Base-by-base conservation (phyloP, 1,140 invertebrate genomes). In the Micrasema minimum region DNA sequence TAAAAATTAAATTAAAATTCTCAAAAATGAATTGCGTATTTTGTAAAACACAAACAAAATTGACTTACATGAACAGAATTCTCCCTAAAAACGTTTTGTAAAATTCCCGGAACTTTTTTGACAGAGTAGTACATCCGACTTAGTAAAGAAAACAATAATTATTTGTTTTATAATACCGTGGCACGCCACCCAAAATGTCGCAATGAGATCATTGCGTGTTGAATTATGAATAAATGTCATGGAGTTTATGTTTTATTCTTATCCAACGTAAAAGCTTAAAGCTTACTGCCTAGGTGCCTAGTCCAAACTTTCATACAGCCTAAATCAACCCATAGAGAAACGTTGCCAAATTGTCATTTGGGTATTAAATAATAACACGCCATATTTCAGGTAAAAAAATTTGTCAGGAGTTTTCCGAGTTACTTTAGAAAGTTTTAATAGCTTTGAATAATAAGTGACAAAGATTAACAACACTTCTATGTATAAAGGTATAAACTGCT, bases 161-260 rank as follows among this genome's bases (percentile, higher is more conserved):
- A 37, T 38, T 66, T 66, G 12, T 48, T 16, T 66, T 35, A 37
- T 51, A 53, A 64, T 14, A 18, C 45, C 57, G 41, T 23, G 11
- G 38, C 72, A 74, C 72, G 72, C 72, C 46, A 74, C 46, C 38
- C 31, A 66, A 61, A 71, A 68, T 67, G 65, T 71, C 72, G 62
- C 69, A 71, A 68, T 74, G 64, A 66, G 66, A 74, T 71, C 68
- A 71, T 74, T 41, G 72, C 72, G 65, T 71, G 72, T 55, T 73
- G 61, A 69, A 69, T 73, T 70, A 69, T 48, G 37, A 66, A n/a
- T n/a, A 69, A 69, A 51, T 67, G 23, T n/a, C 18, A 55, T 67
- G 48, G 65, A 22, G 51, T 67, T 67, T 7, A 66, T 38, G 22
- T 66, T 51, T 38, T 20, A 20, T 48, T 4, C 26, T 48, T 53